phyloP scores from a whole-genome alignment of 2,113 vertebrate genomes.

The Nymphicus hollandicus region DNA sequence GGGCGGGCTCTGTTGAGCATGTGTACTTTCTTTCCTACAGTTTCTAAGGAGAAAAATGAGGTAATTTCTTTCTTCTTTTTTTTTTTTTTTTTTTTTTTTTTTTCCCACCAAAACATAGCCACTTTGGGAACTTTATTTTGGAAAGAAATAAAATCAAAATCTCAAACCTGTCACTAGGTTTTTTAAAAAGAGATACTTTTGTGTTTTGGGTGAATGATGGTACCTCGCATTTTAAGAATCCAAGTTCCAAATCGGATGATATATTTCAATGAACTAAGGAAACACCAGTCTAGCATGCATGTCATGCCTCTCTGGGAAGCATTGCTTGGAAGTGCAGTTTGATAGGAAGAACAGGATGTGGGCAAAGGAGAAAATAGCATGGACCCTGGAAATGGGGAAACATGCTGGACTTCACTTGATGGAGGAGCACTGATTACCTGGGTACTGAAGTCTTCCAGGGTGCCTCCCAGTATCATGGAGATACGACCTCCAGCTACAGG shows the following conservation, averaged over 20 bases:
- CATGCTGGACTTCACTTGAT: fast-evolving
- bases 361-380: background rate
- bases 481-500: background rate
- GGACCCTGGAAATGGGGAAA: background rate
- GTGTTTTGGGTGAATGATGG: background rate
- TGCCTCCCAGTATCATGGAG: background rate
- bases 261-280: background rate
- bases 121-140: background rate
- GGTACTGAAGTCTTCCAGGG: fast-evolving
- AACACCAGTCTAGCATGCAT: background rate
- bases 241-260: fast-evolving
- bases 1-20: fast-evolving
- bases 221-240: background rate
- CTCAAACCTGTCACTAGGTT: fast-evolving
- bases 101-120: background rate
- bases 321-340: background rate
- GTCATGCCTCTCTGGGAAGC: background rate
- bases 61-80: background rate
- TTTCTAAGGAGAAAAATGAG: background rate
- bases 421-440: background rate
- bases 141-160: background rate
- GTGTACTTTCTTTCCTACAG: background rate
- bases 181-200: background rate
- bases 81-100: background rate
- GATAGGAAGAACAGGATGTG: background rate